Evolutionary conservation across 2,888 invertebrate species (phyloP).

Genomic region (Lingula anatina): DNA sequence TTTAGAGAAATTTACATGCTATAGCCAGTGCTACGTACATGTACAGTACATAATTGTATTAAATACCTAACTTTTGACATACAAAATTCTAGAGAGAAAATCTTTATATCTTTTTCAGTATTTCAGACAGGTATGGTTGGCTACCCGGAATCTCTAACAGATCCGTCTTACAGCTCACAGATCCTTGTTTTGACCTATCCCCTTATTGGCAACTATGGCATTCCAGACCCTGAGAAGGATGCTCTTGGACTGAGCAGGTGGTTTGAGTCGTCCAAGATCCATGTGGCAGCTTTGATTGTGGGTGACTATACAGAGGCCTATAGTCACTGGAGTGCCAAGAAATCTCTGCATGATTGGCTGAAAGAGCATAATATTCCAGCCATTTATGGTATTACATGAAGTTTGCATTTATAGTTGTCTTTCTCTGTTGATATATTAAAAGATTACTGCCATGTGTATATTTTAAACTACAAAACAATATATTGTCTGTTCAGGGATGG

Average conservation of each 20-base stretch:
- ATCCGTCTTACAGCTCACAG: constrained; percentile 95
- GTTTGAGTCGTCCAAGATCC: constrained; percentile 88
- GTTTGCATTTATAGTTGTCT: not conserved
- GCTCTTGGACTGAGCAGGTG: constrained; percentile 65
- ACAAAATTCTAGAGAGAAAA: constrained; percentile 11
- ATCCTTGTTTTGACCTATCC: constrained; percentile 95
- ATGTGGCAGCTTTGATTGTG: constrained; percentile 87
- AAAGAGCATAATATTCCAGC: constrained; percentile 73
- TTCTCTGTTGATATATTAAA: too few relatives aligned
- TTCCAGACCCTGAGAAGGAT: constrained; percentile 69
- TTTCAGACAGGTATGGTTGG: constrained; percentile 99
- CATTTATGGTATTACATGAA: constrained; percentile 58
- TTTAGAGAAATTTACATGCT: too few relatives aligned
- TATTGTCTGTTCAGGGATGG: too few relatives aligned
- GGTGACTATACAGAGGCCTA: constrained; percentile 65
- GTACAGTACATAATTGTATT: too few relatives aligned
- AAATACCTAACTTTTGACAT: too few relatives aligned
- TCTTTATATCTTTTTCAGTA: constrained; percentile 57
- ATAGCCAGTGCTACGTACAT: too few relatives aligned
- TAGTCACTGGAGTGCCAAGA: constrained; percentile 82
- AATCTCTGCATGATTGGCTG: constrained; percentile 83
- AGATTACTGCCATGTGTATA: too few relatives aligned
- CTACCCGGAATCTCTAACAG: constrained; percentile 95
- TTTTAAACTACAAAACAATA: too few relatives aligned
- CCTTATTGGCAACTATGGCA: constrained; percentile 94